phyloP scores from a whole-genome alignment of 2,797 vertebrate genomes.

The Chromis chromis region DNA sequence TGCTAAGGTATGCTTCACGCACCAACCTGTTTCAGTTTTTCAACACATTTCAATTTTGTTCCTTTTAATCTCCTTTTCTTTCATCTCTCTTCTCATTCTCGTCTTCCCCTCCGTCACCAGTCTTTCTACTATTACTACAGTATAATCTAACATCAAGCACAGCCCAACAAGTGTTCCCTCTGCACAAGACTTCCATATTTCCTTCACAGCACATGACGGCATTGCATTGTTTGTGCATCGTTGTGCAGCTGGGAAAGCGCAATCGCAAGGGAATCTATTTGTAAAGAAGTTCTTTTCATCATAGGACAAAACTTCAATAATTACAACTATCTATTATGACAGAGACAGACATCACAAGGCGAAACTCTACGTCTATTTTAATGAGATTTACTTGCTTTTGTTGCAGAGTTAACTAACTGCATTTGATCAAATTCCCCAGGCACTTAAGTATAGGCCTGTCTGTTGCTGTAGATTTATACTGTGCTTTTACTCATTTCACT shows the following conservation, averaged over 20 bases:
- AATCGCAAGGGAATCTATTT: conserved; percentile 41
- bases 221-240: conserved; percentile 3
- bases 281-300: conserved; percentile 45
- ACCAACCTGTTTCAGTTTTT: conserved; percentile 31
- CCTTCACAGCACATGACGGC: conserved; percentile 4
- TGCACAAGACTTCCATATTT: conserved; percentile 10
- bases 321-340: conserved; percentile 22
- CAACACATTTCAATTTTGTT: conserved; percentile 16
- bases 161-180: conserved; percentile 30
- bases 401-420: neutral
- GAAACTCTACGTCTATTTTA: conserved; percentile 22
- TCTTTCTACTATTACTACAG: conserved; percentile 27
- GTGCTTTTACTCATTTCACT: neutral
- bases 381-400: conserved; percentile 18
- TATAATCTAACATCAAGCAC: conserved; percentile 20
- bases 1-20: conserved; percentile 8
- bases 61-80: conserved; percentile 32
- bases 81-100: conserved; percentile 13
- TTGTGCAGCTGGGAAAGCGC: conserved; percentile 2
- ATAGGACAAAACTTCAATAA: conserved; percentile 36
- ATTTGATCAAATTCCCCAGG: conserved; percentile 6
- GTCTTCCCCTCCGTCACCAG: conserved; percentile 8
- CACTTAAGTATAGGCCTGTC: neutral
- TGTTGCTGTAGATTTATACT: neutral
- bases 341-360: conserved; percentile 27